A percentile compares a stretch with the other conserved stretches of the same genome.
Conservation (phyloP, 2,797 vertebrate genomes). For the Mus spretus region DNA sequence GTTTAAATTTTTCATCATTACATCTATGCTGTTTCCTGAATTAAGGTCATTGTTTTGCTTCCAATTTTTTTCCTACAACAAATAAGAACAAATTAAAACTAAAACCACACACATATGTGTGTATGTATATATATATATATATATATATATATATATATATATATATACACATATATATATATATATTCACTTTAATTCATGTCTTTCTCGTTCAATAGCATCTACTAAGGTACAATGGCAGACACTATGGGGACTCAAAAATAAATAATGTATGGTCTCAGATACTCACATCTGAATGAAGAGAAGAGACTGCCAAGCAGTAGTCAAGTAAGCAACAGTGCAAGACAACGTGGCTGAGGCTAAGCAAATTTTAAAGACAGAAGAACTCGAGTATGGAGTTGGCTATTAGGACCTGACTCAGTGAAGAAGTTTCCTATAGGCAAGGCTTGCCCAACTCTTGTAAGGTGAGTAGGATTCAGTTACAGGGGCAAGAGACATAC, state of each 20-base stretch:
- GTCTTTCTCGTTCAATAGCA: slow-evolving; percentile 49
- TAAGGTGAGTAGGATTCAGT: slow-evolving; percentile 24
- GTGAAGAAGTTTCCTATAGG: background rate
- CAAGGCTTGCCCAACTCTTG: slow-evolving; percentile 24
- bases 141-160: no score
- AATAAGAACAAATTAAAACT: slow-evolving; percentile 57
- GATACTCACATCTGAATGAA: slow-evolving; percentile 29
- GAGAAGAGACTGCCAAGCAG: slow-evolving; percentile 43
- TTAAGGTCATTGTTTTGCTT: slow-evolving; percentile 62
- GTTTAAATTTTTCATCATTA: slow-evolving; percentile 39
- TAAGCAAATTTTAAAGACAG: background rate
- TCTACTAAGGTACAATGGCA: slow-evolving; percentile 10
- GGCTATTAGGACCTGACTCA: slow-evolving; percentile 16
- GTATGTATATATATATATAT: no score
- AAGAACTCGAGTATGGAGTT: background rate
- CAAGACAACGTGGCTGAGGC: background rate
- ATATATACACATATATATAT: background rate
- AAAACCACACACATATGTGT: no score
- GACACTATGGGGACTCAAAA: slow-evolving; percentile 16
- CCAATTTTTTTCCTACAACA: slow-evolving; percentile 20
- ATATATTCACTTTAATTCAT: slow-evolving; percentile 42
- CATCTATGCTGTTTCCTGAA: slow-evolving; percentile 55
- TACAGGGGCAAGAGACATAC: slow-evolving; percentile 11
- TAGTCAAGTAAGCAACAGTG: slow-evolving; percentile 42
- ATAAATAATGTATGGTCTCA: slow-evolving; percentile 5